Evolutionary conservation across 2,888 invertebrate species (phyloP).

Genomic region (Trichopria drosophilae): DNA sequence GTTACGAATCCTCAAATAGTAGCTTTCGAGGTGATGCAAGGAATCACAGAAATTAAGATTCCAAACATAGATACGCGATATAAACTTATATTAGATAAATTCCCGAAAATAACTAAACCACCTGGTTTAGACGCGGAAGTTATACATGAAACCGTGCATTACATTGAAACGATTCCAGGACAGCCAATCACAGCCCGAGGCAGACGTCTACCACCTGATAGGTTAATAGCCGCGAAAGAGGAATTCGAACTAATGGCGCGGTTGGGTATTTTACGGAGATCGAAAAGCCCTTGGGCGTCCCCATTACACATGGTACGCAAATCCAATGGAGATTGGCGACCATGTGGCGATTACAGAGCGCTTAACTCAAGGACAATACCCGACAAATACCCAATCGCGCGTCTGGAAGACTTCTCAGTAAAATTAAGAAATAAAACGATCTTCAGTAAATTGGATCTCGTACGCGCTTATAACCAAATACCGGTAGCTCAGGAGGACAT

Average conservation of each 20-base stretch:
- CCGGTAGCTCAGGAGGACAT: slow-evolving; percentile 42
- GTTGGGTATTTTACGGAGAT: no score
- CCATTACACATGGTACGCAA: slow-evolving; percentile 49
- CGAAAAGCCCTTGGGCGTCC: slow-evolving; percentile 52
- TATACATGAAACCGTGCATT: no score
- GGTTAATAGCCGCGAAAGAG: slow-evolving; percentile 42
- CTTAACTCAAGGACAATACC: slow-evolving; percentile 38
- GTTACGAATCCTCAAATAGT: neutral
- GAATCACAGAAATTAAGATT: neutral
- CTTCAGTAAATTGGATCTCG: slow-evolving; percentile 39
- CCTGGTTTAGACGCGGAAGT: no score
- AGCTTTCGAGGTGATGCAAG: neutral
- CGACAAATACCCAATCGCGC: slow-evolving; percentile 45
- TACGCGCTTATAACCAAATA: no score
- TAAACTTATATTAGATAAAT: neutral
- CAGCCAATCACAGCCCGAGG: slow-evolving; percentile 45
- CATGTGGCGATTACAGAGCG: no score
- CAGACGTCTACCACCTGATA: slow-evolving; percentile 47
- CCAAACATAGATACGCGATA: neutral
- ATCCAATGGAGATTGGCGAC: slow-evolving; percentile 35
- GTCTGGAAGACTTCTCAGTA: slow-evolving; percentile 41
- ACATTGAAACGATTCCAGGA: no score
- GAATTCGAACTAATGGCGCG: no score
- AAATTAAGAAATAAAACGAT: slow-evolving; percentile 33
- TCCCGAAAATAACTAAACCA: slow-evolving; percentile 11